A percentile compares a stretch with the other conserved stretches of the same genome.
These are phyloP conservation scores for Himalopsyche kuldschensis DNA, from an alignment of 2,888 invertebrate species.

Conservation along the genomic window DNA sequence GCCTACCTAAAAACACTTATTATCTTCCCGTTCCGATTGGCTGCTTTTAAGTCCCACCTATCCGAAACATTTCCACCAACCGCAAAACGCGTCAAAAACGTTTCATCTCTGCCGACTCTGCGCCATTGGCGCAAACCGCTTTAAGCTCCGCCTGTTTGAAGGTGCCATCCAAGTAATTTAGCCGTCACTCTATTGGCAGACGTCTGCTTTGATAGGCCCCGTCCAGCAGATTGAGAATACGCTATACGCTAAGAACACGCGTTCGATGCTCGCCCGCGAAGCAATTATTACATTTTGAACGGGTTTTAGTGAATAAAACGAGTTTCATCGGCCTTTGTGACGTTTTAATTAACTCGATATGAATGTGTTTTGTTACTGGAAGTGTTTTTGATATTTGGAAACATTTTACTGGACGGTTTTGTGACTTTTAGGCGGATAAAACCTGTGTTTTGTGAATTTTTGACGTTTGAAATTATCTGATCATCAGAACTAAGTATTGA, in stretches of 20 bases:
- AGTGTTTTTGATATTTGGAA: background rate
- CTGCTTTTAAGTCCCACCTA: background rate
- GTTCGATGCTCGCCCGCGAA: background rate
- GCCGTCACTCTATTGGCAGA: slow-evolving; percentile 30
- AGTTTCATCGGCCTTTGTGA: background rate
- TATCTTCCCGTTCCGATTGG: background rate
- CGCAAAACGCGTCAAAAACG: background rate
- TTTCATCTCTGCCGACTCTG: background rate
- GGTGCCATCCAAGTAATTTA: slow-evolving; percentile 43
- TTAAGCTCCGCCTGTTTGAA: slow-evolving; percentile 43
- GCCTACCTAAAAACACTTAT: background rate
- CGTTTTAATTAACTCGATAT: background rate
- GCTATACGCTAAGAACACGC: background rate
- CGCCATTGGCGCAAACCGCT: background rate
- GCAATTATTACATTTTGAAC: background rate
- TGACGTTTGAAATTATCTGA: background rate
- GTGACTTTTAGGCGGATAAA: background rate
- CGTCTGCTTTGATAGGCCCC: slow-evolving; percentile 4
- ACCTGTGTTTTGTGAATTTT: background rate
- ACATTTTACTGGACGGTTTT: background rate
- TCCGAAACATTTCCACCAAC: background rate
- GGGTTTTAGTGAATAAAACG: background rate
- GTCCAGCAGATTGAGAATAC: background rate
- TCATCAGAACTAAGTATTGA: too few species aligned
- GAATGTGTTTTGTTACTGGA: background rate